These are phyloP conservation scores for Mastacembelus armatus DNA, from an alignment of 2,797 vertebrate genomes.

Conservation along the genomic window DNA sequence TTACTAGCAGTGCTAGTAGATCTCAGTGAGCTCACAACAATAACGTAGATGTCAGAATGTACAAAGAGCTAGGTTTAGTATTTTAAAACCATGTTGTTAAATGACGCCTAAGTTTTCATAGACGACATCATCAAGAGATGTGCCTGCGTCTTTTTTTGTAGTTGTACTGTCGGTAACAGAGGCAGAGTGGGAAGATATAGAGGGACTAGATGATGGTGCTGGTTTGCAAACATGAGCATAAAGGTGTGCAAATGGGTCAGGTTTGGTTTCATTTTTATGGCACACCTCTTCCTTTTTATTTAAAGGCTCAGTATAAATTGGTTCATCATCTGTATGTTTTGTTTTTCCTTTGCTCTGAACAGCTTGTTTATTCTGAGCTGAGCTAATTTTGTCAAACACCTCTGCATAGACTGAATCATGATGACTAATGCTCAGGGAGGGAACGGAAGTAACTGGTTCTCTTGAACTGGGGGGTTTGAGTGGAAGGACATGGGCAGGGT, in stretches of 20 bases:
- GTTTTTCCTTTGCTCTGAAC: conserved; percentile 42
- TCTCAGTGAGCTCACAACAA: no score
- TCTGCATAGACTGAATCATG: conserved; percentile 74
- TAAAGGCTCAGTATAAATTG: conserved; percentile 57
- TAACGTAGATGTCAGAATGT: background rate
- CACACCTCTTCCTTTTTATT: background rate
- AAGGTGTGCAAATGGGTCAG: conserved; percentile 69
- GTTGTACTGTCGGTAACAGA: background rate
- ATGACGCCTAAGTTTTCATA: conserved; percentile 77
- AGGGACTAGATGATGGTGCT: background rate
- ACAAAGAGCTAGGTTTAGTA: background rate
- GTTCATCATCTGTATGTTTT: conserved; percentile 60
- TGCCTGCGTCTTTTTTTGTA: background rate
- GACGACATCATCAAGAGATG: conserved; percentile 58
- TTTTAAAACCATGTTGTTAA: conserved; percentile 24
- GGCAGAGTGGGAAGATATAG: background rate
- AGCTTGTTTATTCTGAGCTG: conserved; percentile 18
- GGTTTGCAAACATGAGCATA: conserved; percentile 75
- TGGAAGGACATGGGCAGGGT: conserved; percentile 65
- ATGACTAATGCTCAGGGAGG: accelerated
- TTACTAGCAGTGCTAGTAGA: no score
- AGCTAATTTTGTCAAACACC: conserved; percentile 72
- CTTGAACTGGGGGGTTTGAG: conserved; percentile 57
- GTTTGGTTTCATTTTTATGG: conserved; percentile 8
- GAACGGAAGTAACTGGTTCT: background rate